Conservation (phyloP, 2,797 vertebrate genomes). For the Sebastes diaconus region DNA sequence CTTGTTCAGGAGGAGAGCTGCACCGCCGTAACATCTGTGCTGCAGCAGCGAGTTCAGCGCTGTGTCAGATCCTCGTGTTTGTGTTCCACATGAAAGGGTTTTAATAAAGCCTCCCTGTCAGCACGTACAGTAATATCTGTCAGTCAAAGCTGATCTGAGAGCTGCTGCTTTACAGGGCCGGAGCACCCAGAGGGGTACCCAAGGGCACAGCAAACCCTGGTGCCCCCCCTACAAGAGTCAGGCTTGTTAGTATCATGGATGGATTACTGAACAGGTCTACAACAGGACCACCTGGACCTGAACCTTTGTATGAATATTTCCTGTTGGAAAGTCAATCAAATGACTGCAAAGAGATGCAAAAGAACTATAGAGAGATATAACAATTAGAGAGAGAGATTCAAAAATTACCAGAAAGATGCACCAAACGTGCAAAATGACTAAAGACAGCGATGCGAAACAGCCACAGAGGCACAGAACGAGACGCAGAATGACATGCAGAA, state of each 20-base stretch:
- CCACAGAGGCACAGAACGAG: not conserved
- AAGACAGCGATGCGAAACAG: not conserved
- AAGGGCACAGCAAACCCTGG: not conserved
- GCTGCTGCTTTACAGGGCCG: not conserved
- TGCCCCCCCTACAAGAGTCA: not conserved
- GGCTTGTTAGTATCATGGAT: not conserved
- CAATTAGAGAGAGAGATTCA: no score
- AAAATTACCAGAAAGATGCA: no score
- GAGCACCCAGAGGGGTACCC: not conserved
- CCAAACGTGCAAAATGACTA: no score
- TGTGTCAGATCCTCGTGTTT: conserved; percentile 53
- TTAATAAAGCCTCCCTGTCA: conserved; percentile 70
- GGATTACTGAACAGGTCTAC: not conserved
- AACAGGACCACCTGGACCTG: not conserved
- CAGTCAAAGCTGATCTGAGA: conserved; percentile 43
- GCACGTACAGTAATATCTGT: conserved; percentile 59
- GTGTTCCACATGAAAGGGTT: conserved; percentile 65
- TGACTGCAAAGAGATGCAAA: not conserved
- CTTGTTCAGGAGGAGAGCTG: conserved; percentile 26
- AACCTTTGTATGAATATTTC: not conserved
- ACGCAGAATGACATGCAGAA: not conserved
- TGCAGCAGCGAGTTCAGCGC: conserved; percentile 40
- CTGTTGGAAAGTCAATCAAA: not conserved
- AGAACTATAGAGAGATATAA: not conserved
- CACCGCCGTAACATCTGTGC: conserved; percentile 61